Evolutionary conservation across 2,113 vertebrate genomes (phyloP).

Genomic region (Ctenodactylus gundi): DNA sequence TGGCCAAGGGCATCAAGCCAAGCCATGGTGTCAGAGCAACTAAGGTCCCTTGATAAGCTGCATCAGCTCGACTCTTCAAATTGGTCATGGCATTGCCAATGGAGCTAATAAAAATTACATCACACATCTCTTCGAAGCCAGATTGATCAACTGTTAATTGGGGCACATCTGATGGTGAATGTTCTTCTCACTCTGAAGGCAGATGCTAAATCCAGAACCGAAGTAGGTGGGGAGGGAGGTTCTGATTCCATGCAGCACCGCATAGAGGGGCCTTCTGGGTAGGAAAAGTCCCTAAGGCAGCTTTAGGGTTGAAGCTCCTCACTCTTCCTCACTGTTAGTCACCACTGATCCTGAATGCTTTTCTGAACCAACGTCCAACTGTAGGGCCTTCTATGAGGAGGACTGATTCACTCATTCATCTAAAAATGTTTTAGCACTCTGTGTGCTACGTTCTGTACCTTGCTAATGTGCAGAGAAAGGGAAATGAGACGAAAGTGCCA

Average conservation of each 20-base stretch:
- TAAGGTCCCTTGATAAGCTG: constrained; percentile 71
- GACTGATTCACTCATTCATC: not conserved
- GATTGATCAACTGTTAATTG: constrained; percentile 40
- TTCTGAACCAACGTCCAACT: not conserved
- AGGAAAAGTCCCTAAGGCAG: not conserved
- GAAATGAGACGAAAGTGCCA: not conserved
- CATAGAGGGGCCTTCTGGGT: not conserved
- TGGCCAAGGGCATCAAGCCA: constrained; percentile 57
- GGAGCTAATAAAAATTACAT: constrained; percentile 49
- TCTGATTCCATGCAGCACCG: not conserved
- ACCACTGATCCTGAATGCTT: not conserved
- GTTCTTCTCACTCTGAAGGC: not conserved
- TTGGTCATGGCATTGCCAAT: constrained; percentile 12
- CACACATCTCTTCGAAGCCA: constrained; percentile 34
- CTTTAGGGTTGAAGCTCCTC: not conserved
- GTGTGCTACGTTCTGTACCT: not conserved
- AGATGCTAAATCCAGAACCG: not conserved
- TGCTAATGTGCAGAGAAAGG: not conserved
- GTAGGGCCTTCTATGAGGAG: not conserved
- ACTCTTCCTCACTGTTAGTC: not conserved
- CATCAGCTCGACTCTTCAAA: constrained; percentile 46
- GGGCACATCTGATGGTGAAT: not conserved
- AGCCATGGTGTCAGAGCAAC: constrained; percentile 49
- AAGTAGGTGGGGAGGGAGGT: not conserved
- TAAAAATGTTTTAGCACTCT: not conserved